Base-by-base conservation (phyloP, 1,140 invertebrate genomes). In the Drosophila orosa region DNA sequence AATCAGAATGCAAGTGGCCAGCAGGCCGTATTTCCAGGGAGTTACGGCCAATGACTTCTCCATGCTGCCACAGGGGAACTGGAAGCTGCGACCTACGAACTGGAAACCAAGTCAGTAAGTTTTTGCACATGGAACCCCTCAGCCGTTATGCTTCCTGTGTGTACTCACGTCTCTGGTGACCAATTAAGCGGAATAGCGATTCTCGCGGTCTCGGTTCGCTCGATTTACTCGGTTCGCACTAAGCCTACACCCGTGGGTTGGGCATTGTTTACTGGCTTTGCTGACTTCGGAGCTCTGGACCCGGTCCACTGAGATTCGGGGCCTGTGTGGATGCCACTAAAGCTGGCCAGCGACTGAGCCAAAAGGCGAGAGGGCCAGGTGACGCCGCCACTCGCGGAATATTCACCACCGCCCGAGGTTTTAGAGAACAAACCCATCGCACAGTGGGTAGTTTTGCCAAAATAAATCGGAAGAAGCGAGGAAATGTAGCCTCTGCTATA, bases 21-120 rank as follows among this genome's bases (percentile, higher is more conserved):
- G 78, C 7, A 87, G 48, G 35, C 75, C 83, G 68, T 87, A 87
- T 47, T 87, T 87, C 81, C 85, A 90, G 29, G 85, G 85, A 17
- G 78, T 76, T 47, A 89, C 81, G 4, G 66, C 33, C 47, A 90
- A 81, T 24, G 78, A 81, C 48, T 89, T 85, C 35, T 90, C 85
- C 85, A 89, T 90, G 59, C 7, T 69, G 63, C 33, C 31, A 17
- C 27, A 22, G 33, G 9, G 25, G 17, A 56, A 45, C 59, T 58
- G 45, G 27, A 7, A 54, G 44, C 25, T 48, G 47, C 13, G 31
- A 54, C 50, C 50, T 35, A 54, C 19, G 5, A 35, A n/a, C 50
- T 54, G 19, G 31, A 15, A 35, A 48, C 29, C 17, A 13, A 40
- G 10, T 31, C 12, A 37, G 27, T 31, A 9, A 37, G 27, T 33